phyloP scores from a whole-genome alignment of 2,888 invertebrate species.

The Saturnia japonica region DNA sequence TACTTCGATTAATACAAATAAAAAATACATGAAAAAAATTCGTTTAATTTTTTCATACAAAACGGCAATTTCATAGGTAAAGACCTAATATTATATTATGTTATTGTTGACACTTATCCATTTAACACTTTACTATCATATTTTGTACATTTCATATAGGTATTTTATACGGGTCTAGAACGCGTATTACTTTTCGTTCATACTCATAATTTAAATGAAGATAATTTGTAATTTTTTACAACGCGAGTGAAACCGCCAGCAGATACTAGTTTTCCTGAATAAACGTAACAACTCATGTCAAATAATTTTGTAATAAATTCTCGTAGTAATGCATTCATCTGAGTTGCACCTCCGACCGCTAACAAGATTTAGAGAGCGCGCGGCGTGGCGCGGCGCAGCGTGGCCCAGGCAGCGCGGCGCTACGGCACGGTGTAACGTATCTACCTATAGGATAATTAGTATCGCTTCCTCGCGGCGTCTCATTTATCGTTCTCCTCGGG shows the following conservation, averaged over 20 bases:
- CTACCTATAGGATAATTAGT: constrained; percentile 79
- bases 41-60: too few species aligned
- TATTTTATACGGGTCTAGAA: too few species aligned
- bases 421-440: constrained; percentile 52
- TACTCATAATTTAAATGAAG: too few species aligned
- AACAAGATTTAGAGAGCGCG: constrained; percentile 70
- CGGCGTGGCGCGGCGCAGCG: too few species aligned
- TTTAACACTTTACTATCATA: too few species aligned
- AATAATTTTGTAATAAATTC: constrained; percentile 16
- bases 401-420: constrained; percentile 52
- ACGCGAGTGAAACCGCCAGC: neutral
- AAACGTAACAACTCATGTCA: neutral
- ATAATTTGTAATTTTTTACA: neutral
- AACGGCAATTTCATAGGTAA: too few species aligned
- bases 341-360: constrained; percentile 65
- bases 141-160: too few species aligned
- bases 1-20: too few species aligned
- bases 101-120: too few species aligned
- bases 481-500: constrained; percentile 76
- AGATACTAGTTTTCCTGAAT: neutral
- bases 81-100: too few species aligned
- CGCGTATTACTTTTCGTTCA: too few species aligned
- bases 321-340: constrained; percentile 56
- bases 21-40: too few species aligned
- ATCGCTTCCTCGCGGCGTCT: constrained; percentile 78